Conservation (phyloP, 2,113 vertebrate species). For the Axis porcinus region DNA sequence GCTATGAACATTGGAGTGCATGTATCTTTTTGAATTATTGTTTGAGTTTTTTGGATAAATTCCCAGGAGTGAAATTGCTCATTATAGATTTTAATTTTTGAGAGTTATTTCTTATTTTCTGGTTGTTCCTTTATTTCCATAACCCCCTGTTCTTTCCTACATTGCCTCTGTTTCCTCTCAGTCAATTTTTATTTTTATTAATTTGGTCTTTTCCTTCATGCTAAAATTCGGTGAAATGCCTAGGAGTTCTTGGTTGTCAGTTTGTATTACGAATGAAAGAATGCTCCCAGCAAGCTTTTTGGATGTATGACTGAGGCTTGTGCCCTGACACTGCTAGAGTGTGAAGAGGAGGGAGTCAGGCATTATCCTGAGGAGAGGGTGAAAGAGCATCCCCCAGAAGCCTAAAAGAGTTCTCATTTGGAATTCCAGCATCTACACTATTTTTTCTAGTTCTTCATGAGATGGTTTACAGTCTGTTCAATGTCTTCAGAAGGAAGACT, state of each 20-base stretch:
- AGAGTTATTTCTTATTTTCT: neutral
- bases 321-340: neutral
- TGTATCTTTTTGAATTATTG: neutral
- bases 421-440: neutral
- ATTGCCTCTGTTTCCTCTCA: neutral
- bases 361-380: neutral
- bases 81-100: neutral
- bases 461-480: neutral
- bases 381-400: neutral
- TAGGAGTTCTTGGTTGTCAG: neutral
- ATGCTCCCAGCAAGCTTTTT: neutral
- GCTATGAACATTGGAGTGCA: neutral
- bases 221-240: neutral
- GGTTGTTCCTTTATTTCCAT: neutral
- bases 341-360: neutral
- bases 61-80: neutral
- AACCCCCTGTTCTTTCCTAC: neutral
- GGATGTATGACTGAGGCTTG: rapidly evolving
- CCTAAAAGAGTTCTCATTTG: neutral
- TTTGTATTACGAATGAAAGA: neutral
- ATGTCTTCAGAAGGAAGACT: neutral
- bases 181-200: neutral
- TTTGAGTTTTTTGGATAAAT: neutral
- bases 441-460: neutral
- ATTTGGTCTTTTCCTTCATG: neutral